Base-by-base conservation (phyloP, 2,888 invertebrate genomes). In the Onthophagus sagittarius region DNA sequence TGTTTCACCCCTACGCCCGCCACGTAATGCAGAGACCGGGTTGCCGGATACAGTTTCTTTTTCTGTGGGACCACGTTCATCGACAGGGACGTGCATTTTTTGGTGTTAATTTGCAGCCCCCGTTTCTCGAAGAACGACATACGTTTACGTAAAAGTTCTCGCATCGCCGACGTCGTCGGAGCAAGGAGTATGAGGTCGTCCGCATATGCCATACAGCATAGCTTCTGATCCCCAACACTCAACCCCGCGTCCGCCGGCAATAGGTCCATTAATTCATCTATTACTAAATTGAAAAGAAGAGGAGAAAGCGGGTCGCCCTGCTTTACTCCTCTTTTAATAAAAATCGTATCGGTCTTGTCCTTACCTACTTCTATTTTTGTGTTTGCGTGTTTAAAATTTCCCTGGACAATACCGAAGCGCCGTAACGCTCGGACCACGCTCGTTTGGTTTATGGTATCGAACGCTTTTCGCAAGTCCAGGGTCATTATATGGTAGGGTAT, bases 301-400 rank as follows among this genome's bases (percentile, higher is more conserved):
- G 77, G 75, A 0, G 72, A 75, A 9, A 75, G 32, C 9, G 76
- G 77, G 53, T 76, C 76, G 6, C 77, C 74, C 67, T 76, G 76
- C 72, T 75, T 75, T 0, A 77, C 77, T 2, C 77, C 73, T 0
- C 72, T n/a, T 4, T 15, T 14, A n/a, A 76, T 14, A 9, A 32
- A 7, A 4, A 75, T 62, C 1, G 6, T 5, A 11, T 15, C 5
- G 0, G 73, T 73, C 2, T 3, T 9, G 1, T 69, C n/a, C 9
- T 23, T n/a, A n/a, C 69, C 74, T 3, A 74, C 32, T 0, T 33
- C 2, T 1, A 76, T 69, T 23, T 0, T n/a, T 9, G 76, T 76
- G 5, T 14, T n/a, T 7, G 15, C 53, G 9, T 7, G 15, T 14
- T 14, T 7, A 15, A 15, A 62, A 11, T 53, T 23, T 9, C 3